These are phyloP conservation scores for Cotesia congregata DNA, from an alignment of 2,888 invertebrate species.

Conservation along the genomic window DNA sequence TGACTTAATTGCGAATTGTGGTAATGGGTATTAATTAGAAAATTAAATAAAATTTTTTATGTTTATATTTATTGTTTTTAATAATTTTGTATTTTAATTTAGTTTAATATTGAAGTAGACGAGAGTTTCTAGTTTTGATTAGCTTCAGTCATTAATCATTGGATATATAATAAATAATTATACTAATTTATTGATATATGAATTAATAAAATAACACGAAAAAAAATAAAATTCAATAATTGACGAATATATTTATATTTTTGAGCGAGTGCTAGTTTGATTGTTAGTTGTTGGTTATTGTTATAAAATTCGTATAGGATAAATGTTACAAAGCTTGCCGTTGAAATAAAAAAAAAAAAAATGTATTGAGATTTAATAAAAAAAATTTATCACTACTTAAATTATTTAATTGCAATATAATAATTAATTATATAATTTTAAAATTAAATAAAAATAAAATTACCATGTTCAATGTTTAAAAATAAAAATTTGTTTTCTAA, in stretches of 20 bases:
- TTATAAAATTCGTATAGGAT: constrained; percentile 68
- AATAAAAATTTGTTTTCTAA: constrained; percentile 32
- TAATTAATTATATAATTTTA: neutral
- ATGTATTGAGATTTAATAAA: neutral
- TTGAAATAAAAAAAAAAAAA: constrained; percentile 40
- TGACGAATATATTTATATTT: constrained; percentile 58
- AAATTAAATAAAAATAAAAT: neutral
- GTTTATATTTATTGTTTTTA: neutral
- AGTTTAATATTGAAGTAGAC: neutral
- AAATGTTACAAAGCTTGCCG: constrained; percentile 64
- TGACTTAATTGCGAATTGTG: constrained; percentile 2
- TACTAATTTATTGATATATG: neutral
- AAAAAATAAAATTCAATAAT: neutral
- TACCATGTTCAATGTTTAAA: constrained; percentile 7
- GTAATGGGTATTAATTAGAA: constrained; percentile 26
- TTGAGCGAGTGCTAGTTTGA: constrained; percentile 66
- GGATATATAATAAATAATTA: neutral
- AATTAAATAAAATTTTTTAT: constrained; percentile 1
- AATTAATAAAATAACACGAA: neutral
- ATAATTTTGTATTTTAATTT: neutral
- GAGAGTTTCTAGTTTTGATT: neutral
- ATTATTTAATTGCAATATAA: neutral
- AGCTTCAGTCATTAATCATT: neutral
- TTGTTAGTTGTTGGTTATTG: constrained; percentile 70
- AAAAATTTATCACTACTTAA: neutral